Percentiles rank a stretch among this genome's conserved stretches.
Evolutionary conservation across 1,140 invertebrate species (phyloP).

Genomic region (Nasonia giraulti): DNA sequence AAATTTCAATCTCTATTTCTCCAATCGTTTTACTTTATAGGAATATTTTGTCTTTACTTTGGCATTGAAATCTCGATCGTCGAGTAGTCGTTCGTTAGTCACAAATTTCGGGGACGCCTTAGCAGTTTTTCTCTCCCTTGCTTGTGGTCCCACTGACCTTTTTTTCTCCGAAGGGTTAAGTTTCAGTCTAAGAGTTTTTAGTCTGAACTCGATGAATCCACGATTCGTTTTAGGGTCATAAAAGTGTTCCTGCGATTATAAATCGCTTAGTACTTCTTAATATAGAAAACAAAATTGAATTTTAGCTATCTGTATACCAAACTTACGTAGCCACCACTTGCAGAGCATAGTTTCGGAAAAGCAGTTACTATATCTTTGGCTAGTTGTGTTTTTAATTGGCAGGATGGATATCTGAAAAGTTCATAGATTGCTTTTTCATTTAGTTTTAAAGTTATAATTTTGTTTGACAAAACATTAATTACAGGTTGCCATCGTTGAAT

Average conservation of each 20-base stretch:
- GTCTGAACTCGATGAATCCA: conserved; percentile 45
- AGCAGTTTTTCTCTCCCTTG: conserved; percentile 17
- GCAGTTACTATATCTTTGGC: conserved; percentile 42
- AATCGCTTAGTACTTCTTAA: background rate
- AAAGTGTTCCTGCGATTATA: conserved; percentile 46
- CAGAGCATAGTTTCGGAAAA: conserved; percentile 44
- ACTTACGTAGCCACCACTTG: conserved; percentile 42
- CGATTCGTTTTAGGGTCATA: conserved; percentile 45
- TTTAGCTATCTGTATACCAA: background rate
- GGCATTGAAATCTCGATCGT: conserved; percentile 24
- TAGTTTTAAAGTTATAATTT: background rate
- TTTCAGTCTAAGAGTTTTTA: conserved; percentile 42
- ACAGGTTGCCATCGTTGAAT: conserved; percentile 43
- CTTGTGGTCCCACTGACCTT: conserved; percentile 15
- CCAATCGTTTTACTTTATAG: background rate
- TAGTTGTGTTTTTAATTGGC: conserved; percentile 42
- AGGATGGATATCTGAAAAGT: conserved; percentile 37
- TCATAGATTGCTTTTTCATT: background rate
- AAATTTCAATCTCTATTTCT: background rate
- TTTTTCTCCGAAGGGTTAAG: conserved; percentile 40
- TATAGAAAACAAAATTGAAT: background rate
- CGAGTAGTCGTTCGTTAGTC: conserved; percentile 20
- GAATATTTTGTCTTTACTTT: conserved; percentile 20
- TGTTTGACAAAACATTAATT: conserved; percentile 4
- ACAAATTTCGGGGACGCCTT: conserved; percentile 23